phyloP scores from a whole-genome alignment of 1,140 invertebrate genomes.

The Stegodyphus mimosarum region DNA sequence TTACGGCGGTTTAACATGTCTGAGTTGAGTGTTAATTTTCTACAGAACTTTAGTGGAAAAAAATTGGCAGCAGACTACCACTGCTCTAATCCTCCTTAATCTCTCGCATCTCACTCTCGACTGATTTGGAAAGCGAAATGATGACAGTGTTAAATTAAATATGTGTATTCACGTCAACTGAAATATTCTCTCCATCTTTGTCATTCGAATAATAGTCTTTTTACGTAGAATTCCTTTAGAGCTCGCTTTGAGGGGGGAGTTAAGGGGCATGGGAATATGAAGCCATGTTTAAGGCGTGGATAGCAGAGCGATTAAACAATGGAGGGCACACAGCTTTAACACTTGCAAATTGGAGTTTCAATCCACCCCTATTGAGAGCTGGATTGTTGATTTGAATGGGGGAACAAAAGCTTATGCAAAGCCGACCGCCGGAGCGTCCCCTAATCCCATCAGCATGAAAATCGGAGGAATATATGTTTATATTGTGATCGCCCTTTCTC shows the following conservation, averaged over 20 bases:
- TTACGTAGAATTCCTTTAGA: not conserved
- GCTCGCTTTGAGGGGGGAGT: not conserved
- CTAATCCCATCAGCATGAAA: constrained; percentile 48
- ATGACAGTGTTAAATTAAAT: not conserved
- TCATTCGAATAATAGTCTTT: not conserved
- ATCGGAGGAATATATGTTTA: constrained; percentile 31
- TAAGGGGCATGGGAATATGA: not conserved
- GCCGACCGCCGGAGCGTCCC: not conserved
- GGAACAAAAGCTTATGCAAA: constrained; percentile 27
- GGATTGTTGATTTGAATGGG: constrained; percentile 11
- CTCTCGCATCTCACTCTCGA: not conserved
- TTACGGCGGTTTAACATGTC: too few relatives aligned
- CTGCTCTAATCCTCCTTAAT: too few relatives aligned
- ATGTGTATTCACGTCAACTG: not conserved
- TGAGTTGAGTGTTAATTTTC: too few relatives aligned
- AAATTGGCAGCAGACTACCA: too few relatives aligned
- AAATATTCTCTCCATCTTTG: not conserved
- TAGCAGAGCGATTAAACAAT: constrained; percentile 37
- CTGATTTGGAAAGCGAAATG: constrained; percentile 8
- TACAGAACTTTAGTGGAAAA: too few relatives aligned
- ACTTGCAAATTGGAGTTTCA: constrained; percentile 5
- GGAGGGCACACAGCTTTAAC: not conserved
- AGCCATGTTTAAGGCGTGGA: not conserved
- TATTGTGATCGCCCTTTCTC: constrained; percentile 3
- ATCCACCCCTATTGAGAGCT: not conserved